phyloP scores from a whole-genome alignment of 2,797 vertebrate species.

The Pseudotriccus pelzelni region DNA sequence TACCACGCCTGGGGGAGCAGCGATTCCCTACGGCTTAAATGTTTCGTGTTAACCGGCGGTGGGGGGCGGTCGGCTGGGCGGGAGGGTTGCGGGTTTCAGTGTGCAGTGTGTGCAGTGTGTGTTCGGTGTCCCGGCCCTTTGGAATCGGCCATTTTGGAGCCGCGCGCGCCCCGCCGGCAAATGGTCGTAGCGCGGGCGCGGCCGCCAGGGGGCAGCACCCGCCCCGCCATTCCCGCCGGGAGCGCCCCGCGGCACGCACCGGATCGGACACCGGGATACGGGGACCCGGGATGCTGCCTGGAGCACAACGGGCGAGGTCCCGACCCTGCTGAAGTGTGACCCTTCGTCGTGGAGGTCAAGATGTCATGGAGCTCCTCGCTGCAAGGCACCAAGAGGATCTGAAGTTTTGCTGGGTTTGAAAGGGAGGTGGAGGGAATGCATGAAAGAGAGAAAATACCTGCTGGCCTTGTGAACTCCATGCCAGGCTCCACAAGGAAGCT shows the following conservation, averaged over 20 bases:
- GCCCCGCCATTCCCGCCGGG: fast-evolving
- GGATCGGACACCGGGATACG: fast-evolving
- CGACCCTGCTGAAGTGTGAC: neutral
- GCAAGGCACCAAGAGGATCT: fast-evolving
- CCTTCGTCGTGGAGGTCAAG: fast-evolving
- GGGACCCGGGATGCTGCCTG: no score
- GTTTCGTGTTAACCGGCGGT: fast-evolving
- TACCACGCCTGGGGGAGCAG: no score
- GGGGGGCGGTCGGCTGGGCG: no score
- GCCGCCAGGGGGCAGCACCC: neutral
- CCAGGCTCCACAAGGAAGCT: neutral
- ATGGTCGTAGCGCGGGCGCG: neutral
- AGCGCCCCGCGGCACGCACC: no score
- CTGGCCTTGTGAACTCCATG: fast-evolving
- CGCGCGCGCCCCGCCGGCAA: neutral
- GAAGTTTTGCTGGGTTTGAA: neutral
- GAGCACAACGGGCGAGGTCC: neutral
- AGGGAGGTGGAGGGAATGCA: neutral
- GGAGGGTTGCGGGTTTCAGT: fast-evolving
- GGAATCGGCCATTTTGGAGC: slow-evolving; percentile 45
- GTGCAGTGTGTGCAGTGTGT: no score
- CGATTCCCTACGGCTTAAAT: neutral
- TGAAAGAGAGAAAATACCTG: neutral
- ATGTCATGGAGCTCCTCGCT: neutral
- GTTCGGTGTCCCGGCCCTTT: no score